phyloP scores from a whole-genome alignment of 1,140 invertebrate species.

The Nomia melanderi region DNA sequence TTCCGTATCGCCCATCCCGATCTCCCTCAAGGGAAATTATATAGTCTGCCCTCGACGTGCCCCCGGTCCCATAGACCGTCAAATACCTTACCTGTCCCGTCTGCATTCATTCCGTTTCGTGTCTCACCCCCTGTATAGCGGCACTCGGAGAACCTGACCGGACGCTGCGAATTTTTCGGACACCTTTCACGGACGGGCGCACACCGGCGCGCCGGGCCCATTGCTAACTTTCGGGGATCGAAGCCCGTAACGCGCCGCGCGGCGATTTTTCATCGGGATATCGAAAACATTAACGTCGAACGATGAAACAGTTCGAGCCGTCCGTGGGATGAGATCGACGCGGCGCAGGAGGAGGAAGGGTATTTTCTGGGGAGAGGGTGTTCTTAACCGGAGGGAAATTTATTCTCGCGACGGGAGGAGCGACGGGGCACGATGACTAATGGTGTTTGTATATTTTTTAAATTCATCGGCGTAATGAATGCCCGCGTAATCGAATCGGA shows the following conservation, averaged over 20 bases:
- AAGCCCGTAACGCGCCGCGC: too few relatives aligned
- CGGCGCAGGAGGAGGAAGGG: background rate
- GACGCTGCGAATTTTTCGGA: constrained; percentile 72
- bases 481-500: constrained; percentile 55
- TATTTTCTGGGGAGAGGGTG: background rate
- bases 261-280: constrained; percentile 25
- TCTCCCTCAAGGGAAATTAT: constrained; percentile 82
- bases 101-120: constrained; percentile 66
- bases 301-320: background rate
- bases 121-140: constrained; percentile 59
- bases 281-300: background rate
- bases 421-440: constrained; percentile 50
- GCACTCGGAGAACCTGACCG: constrained; percentile 45
- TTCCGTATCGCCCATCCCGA: constrained; percentile 71
- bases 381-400: constrained; percentile 30
- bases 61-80: constrained; percentile 65
- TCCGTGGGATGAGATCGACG: too few relatives aligned
- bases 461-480: constrained; percentile 54
- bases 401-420: constrained; percentile 8
- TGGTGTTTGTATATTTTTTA: constrained; percentile 61
- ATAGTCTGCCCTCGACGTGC: constrained; percentile 73
- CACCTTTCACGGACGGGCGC: constrained; percentile 51
- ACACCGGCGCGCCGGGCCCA: too few relatives aligned
- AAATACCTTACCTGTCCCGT: constrained; percentile 76
- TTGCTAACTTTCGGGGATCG: too few relatives aligned